Evolutionary conservation across 2,797 vertebrate genomes (phyloP), one percentile per base, ranked within the genome.

Genomic region (Argentina silus): DNA sequence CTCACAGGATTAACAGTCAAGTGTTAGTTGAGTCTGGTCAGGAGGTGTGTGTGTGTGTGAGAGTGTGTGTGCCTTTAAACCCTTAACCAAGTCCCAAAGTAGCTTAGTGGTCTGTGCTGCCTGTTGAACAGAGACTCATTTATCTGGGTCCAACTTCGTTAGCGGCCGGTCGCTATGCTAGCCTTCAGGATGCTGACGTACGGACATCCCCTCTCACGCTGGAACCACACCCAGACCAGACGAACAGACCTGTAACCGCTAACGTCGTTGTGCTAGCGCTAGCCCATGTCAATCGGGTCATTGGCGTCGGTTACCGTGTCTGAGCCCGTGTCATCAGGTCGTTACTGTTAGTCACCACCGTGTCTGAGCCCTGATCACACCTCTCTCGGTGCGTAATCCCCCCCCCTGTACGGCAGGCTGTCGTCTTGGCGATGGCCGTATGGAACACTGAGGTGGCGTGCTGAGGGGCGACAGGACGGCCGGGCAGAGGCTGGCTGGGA

Each of bases 31-130:
- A 63, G 81, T 85, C 67, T 83, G 81, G 78, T 77, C 77, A 44
- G 74, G 6, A 74, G 77, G 68, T 73, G 63, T 72, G 75, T 67
- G 51, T 72, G 70, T 62, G 78, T 59, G 57, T 56, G 65, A 62
- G 63, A 75, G 80, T 67, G 50, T 81, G 80, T 69, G 59, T 73
- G 73, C 76, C 78, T 74, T 85, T 90, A 91, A 93, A 91, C 82
- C 88, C 81, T 89, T 88, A 76, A 89, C 90, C 19, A 70, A 81
- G 79, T 85, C 89, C 72, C 72, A 93, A 92, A 93, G 89, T 82
- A 89, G 93, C 90, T 93, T 93, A 93, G 86, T 74, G 67, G 83
- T 70, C 80, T 72, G 74, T 0, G 48, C 73, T 90, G 75, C 74
- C 64, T 61, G 70, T 69, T 84, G 67, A 71, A 78, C 51, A 19